Percentiles rank a stretch among this genome's conserved stretches.
phyloP scores from a whole-genome alignment of 2,113 vertebrate genomes.

The Vidua macroura region DNA sequence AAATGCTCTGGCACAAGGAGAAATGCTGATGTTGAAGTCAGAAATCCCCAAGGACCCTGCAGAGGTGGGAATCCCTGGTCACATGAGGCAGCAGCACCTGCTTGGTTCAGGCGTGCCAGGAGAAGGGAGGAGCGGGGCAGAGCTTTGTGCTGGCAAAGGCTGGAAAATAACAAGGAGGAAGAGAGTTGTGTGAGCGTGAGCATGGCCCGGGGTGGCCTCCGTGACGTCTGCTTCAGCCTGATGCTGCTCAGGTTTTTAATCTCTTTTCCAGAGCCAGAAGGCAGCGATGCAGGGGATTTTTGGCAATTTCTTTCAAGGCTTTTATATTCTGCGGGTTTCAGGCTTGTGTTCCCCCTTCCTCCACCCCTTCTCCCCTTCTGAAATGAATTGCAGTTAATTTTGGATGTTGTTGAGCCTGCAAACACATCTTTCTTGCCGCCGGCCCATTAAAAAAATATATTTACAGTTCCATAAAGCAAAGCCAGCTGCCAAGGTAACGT shows the following conservation, averaged over 20 bases:
- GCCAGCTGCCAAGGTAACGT: conserved; percentile 60
- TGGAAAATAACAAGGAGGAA: neutral
- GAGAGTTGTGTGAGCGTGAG: conserved; percentile 23
- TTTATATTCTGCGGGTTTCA: conserved; percentile 15
- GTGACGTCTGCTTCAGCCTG: conserved; percentile 31
- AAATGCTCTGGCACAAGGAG: neutral
- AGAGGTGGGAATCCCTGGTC: rapidly evolving
- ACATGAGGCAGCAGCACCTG: neutral
- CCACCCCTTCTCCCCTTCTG: neutral
- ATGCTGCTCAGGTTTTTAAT: conserved; percentile 31
- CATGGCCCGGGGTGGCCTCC: neutral
- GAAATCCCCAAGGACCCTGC: neutral
- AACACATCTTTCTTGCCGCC: conserved; percentile 36
- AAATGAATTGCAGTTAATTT: conserved; percentile 53
- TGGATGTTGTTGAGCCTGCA: conserved; percentile 38
- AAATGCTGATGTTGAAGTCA: neutral
- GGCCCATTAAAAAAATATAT: conserved; percentile 63
- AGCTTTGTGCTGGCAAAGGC: neutral
- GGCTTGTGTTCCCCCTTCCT: neutral
- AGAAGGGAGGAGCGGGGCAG: neutral
- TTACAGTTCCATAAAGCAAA: conserved; percentile 63
- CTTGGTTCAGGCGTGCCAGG: rapidly evolving
- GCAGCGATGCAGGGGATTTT: conserved; percentile 34
- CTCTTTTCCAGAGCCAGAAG: conserved; percentile 34
- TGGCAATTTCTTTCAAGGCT: conserved; percentile 27